phyloP scores from a whole-genome alignment of 2,113 vertebrate genomes.

The Amphilophus citrinellus region DNA sequence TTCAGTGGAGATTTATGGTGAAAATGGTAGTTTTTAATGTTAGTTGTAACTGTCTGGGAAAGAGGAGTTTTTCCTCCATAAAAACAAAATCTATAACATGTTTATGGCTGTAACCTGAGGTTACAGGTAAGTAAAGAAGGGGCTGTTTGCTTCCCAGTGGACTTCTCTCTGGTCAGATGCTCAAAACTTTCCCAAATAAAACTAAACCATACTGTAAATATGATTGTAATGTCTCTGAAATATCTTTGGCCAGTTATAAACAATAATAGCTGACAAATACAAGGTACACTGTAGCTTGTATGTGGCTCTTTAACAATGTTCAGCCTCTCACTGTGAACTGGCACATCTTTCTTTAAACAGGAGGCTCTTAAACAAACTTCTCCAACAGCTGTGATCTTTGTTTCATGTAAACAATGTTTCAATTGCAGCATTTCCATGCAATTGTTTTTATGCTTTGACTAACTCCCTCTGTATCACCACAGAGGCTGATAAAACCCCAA shows the following conservation, averaged over 20 bases:
- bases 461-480: not conserved
- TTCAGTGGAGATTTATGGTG: slow-evolving; percentile 20
- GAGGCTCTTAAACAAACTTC: not conserved
- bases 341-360: not conserved
- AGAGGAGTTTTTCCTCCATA: not conserved
- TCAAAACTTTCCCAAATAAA: not conserved
- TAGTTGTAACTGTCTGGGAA: not conserved
- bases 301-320: not conserved
- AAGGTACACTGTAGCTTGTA: not conserved
- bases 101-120: not conserved
- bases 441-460: not conserved
- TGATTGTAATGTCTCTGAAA: not conserved
- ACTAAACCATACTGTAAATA: not conserved
- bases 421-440: not conserved
- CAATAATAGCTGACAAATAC: not conserved
- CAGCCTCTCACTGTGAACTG: not conserved
- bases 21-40: not conserved
- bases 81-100: not conserved
- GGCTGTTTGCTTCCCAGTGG: too few relatives aligned
- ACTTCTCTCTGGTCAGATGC: not conserved
- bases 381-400: not conserved
- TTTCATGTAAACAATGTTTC: slow-evolving; percentile 25
- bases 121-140: not conserved
- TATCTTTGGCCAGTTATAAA: not conserved
- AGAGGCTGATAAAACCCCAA: slow-evolving; percentile 23